Evolutionary conservation across 2,888 invertebrate species (phyloP), one percentile per base, ranked within the genome.

Genomic region (Acholoe squamosa): DNA sequence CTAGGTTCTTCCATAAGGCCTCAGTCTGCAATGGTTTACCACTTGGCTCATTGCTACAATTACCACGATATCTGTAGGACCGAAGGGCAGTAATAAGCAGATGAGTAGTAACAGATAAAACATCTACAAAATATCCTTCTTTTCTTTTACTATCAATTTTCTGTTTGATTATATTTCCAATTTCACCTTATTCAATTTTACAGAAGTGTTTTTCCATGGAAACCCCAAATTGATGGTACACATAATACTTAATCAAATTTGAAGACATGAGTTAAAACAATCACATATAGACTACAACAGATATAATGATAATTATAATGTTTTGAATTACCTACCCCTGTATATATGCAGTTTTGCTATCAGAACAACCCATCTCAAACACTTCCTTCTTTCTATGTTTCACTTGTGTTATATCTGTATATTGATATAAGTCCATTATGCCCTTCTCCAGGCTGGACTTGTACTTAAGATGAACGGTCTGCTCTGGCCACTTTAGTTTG

Each of bases 391-490:
- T 16, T 12, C 22, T 10, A 12, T n/a, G 33, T 10, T 14, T 33
- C 34, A 80, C 80, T 22, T 34, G 14, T 3, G 43, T 34, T 33
- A 80, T 7, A 34, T 80, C 80, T 14, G 80, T 80, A 16, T 19
- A 7, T 22, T 43, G 34, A 19, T 80, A 80, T 14, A 34, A 0
- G 16, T 34, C 43, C 80, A 80, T 16, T 0, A 12, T 34, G 14
- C 80, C 86, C 28, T 86, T 86, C 56, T 86, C 86, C 52, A 86
- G 25, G 25, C 25, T 52, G 25, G 86, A 86, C 52, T 54, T 54
- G 54, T 86, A 86, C 10, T 54, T 86, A n/a, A 86, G 86, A 22
- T 54, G 25, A 10, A 86, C 22, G 10, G 43, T 43, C 80, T 80
- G 76, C 31, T 76, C 5, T 16, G 31, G 33, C 80, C 80, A 80